Percentiles rank a stretch among this genome's conserved stretches.
Conservation (phyloP, 1,140 invertebrate species). For the Microplitis demolitor region DNA sequence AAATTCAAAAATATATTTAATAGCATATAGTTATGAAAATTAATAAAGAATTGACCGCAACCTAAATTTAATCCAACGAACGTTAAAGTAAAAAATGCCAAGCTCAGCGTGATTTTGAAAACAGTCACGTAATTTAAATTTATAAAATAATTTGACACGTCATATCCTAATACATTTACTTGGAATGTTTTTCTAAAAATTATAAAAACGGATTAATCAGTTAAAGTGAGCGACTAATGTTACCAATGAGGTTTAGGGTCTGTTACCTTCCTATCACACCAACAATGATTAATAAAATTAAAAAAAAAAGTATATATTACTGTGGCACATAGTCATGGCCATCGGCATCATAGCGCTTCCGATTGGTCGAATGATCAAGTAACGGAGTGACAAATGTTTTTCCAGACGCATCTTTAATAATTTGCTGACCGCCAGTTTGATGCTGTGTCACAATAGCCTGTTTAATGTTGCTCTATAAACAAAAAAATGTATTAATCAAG, state of each 20-base stretch:
- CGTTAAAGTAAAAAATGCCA: background rate
- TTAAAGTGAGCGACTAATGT: too few relatives aligned
- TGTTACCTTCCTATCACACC: background rate
- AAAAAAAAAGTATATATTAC: constrained; percentile 44
- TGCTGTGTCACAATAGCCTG: constrained; percentile 52
- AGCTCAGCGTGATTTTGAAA: background rate
- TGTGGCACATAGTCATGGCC: constrained; percentile 66
- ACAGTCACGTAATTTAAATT: too few relatives aligned
- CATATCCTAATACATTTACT: too few relatives aligned
- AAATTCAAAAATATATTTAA: too few relatives aligned
- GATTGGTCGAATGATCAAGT: constrained; percentile 66
- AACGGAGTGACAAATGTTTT: constrained; percentile 68
- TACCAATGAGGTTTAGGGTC: background rate
- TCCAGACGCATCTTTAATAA: constrained; percentile 55
- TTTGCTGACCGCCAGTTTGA: constrained; percentile 44
- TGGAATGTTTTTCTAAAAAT: too few relatives aligned
- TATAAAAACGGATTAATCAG: too few relatives aligned
- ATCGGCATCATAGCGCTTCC: constrained; percentile 66
- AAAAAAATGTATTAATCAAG: constrained; percentile 3
- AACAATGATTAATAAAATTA: constrained; percentile 15
- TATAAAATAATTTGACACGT: too few relatives aligned
- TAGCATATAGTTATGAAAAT: too few relatives aligned
- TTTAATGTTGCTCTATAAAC: constrained; percentile 55
- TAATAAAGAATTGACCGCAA: too few relatives aligned
- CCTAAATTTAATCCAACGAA: too few relatives aligned